Evolutionary conservation across 2,113 vertebrate genomes (phyloP).

Genomic region (Taurulus bubalis): DNA sequence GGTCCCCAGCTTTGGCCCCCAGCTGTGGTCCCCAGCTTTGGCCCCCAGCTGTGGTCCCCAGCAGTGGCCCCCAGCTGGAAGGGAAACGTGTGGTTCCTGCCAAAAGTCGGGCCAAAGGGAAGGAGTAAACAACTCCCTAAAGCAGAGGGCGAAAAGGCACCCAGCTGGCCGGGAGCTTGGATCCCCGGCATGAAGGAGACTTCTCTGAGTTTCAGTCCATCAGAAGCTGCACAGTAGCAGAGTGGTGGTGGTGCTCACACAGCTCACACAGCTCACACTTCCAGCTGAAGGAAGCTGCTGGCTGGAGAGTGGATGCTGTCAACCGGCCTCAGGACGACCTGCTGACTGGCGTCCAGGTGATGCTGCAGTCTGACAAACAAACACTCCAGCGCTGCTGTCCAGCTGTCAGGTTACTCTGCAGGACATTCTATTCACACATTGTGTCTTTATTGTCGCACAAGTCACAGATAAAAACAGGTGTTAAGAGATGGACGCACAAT

Average conservation of each 20-base stretch:
- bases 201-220: not conserved
- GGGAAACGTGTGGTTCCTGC: not conserved
- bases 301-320: not conserved
- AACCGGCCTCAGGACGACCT: not conserved
- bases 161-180: not conserved
- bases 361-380: no score
- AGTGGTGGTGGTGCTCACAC: not conserved
- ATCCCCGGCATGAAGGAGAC: not conserved
- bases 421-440: no score
- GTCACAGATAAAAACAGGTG: not conserved
- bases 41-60: no score
- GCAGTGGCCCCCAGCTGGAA: conserved; percentile 9
- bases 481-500: not conserved
- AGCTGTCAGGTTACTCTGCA: not conserved
- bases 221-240: not conserved
- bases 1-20: no score
- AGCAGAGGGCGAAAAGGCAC: not conserved
- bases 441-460: not conserved
- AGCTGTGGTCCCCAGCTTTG: no score
- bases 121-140: not conserved
- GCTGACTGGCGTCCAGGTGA: no score
- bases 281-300: no score
- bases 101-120: not conserved
- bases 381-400: not conserved
- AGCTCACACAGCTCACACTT: no score